These are phyloP conservation scores for Lophius americanus DNA, from an alignment of 2,797 vertebrate genomes.

Conservation along the genomic window DNA sequence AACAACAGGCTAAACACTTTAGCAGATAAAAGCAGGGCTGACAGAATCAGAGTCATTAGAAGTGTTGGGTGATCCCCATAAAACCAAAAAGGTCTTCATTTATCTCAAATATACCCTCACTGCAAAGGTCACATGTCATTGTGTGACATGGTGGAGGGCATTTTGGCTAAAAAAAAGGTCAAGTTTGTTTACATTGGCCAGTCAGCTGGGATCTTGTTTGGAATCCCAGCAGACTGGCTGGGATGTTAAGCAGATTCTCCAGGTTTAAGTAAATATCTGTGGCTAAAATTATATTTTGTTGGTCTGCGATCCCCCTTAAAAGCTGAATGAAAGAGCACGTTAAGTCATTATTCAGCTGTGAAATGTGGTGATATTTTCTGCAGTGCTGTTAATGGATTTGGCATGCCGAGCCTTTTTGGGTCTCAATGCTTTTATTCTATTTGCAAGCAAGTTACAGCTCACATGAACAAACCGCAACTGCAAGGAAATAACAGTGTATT, in stretches of 20 bases:
- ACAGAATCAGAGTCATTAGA: slow-evolving; percentile 26
- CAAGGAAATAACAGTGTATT: background rate
- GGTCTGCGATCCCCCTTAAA: background rate
- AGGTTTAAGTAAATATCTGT: background rate
- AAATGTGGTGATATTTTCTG: slow-evolving; percentile 49
- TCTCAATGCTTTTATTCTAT: slow-evolving; percentile 11
- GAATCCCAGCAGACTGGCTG: background rate
- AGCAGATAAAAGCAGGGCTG: slow-evolving; percentile 28
- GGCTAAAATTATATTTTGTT: background rate
- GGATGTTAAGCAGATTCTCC: too few species aligned
- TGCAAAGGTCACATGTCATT: slow-evolving; percentile 17
- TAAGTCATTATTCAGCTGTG: slow-evolving; percentile 24
- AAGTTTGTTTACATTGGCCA: slow-evolving; percentile 51
- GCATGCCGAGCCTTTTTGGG: slow-evolving; percentile 16
- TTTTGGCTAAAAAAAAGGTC: slow-evolving; percentile 47
- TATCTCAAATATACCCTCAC: slow-evolving; percentile 8
- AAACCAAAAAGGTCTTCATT: slow-evolving; percentile 33
- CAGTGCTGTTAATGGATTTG: slow-evolving; percentile 31
- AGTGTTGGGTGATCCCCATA: slow-evolving; percentile 14
- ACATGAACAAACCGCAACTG: background rate
- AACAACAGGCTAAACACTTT: slow-evolving; percentile 6
- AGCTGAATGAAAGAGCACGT: slow-evolving; percentile 17
- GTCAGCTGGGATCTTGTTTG: slow-evolving; percentile 7
- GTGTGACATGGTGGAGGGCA: slow-evolving; percentile 13
- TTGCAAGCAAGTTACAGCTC: background rate